A percentile compares a stretch with the other conserved stretches of the same genome.
Conservation (phyloP, 2,113 vertebrate genomes). For the Columbina picui region DNA sequence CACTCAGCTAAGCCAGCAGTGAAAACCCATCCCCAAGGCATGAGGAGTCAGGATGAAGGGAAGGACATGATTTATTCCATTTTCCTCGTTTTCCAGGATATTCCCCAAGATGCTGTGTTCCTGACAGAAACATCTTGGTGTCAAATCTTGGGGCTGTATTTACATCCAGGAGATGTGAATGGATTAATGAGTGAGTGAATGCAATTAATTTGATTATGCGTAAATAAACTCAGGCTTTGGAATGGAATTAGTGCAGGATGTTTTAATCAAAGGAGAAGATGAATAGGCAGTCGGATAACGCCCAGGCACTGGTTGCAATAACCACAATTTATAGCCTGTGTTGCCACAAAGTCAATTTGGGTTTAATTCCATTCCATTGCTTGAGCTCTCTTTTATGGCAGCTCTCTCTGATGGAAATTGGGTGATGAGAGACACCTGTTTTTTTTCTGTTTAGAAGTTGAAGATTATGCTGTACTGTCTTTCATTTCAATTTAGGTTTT, state of each 20-base stretch:
- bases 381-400: conserved; percentile 53
- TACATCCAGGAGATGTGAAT: conserved; percentile 63
- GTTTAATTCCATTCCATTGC: conserved; percentile 81
- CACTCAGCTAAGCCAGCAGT: background rate
- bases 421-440: conserved; percentile 45
- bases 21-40: background rate
- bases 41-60: background rate
- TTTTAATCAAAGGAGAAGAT: conserved; percentile 74
- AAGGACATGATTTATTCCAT: background rate
- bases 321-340: conserved; percentile 79
- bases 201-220: conserved; percentile 83
- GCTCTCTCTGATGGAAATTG: conserved; percentile 71
- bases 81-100: background rate
- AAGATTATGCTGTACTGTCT: background rate
- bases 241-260: conserved; percentile 41
- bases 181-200: conserved; percentile 77
- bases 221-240: conserved; percentile 46
- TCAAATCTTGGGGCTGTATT: background rate
- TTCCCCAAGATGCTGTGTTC: accelerated
- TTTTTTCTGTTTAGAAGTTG: background rate
- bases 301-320: conserved; percentile 73
- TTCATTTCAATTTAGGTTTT: background rate
- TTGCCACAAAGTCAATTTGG: conserved; percentile 87
- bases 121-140: background rate
- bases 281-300: conserved; percentile 70